Percentiles rank a stretch among this genome's conserved stretches.
These are phyloP conservation scores for Tetramorium bicarinatum DNA, from an alignment of 2,888 invertebrate species.

Conservation along the genomic window DNA sequence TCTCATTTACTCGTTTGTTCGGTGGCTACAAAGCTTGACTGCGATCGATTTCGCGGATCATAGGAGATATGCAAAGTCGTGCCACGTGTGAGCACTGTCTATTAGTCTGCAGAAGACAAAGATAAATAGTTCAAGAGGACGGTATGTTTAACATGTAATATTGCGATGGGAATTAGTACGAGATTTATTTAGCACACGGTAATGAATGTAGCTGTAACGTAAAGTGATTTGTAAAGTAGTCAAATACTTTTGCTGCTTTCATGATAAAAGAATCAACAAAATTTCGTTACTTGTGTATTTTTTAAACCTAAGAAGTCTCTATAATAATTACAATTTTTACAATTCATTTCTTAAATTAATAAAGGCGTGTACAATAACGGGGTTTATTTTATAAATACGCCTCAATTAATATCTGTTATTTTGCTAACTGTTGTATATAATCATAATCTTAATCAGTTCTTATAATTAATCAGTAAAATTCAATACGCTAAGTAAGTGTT, in stretches of 20 bases:
- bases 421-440: not conserved
- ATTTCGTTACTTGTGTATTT: no score
- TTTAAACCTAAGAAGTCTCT: no score
- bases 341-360: not conserved
- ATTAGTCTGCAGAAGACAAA: slow-evolving; percentile 41
- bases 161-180: slow-evolving; percentile 6
- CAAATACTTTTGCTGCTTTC: not conserved
- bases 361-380: not conserved
- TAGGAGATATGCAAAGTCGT: slow-evolving; percentile 50
- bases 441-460: slow-evolving; percentile 4
- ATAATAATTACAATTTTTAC: not conserved
- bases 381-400: not conserved
- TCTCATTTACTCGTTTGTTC: slow-evolving; percentile 73
- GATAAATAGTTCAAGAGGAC: slow-evolving; percentile 28
- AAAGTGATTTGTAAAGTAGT: not conserved
- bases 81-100: slow-evolving; percentile 36
- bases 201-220: not conserved
- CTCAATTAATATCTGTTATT: not conserved
- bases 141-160: slow-evolving; percentile 4
- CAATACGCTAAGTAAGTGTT: not conserved
- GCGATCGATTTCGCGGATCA: slow-evolving; percentile 60
- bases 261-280: not conserved
- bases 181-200: slow-evolving; percentile 1
- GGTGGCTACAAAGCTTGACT: slow-evolving; percentile 54
- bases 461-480: slow-evolving; percentile 30